Conservation (phyloP, 2,888 invertebrate genomes). For the Aspidapion aeneum region DNA sequence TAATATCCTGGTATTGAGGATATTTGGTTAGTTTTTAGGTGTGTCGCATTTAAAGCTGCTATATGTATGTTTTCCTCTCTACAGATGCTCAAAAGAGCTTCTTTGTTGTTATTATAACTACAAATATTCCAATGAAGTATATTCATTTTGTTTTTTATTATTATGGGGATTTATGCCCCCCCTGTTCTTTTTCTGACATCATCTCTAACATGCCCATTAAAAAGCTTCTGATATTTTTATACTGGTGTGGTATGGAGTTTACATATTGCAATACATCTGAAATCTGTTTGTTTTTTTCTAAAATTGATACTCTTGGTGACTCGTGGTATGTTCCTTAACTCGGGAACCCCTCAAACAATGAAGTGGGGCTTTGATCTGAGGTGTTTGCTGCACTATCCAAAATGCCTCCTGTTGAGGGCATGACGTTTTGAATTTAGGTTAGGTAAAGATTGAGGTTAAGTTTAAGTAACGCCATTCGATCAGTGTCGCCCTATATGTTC, state of each 20-base stretch:
- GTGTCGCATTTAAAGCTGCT: not conserved
- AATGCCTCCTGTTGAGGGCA: too few species aligned
- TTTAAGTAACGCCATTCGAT: too few species aligned
- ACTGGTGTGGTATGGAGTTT: not conserved
- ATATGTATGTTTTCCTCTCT: not conserved
- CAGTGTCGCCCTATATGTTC: too few species aligned
- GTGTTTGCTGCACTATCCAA: too few species aligned
- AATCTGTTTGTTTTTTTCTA: too few species aligned
- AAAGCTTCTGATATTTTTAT: not conserved
- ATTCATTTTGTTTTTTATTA: not conserved
- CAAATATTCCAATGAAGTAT: not conserved
- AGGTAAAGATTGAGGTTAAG: too few species aligned
- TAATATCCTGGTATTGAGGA: not conserved
- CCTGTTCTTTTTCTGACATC: not conserved
- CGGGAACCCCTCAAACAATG: too few species aligned
- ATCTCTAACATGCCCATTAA: not conserved
- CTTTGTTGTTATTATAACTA: not conserved
- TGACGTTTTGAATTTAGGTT: too few species aligned
- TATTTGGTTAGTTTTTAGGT: not conserved
- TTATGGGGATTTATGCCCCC: too few species aligned
- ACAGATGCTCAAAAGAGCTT: not conserved
- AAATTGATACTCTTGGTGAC: too few species aligned
- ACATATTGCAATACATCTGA: not conserved
- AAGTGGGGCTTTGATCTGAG: too few species aligned
- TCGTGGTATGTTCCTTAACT: too few species aligned